Evolutionary conservation across 1,140 invertebrate genomes (phyloP), one percentile per base, ranked within the genome.

Genomic region (Drepana arcuata): DNA sequence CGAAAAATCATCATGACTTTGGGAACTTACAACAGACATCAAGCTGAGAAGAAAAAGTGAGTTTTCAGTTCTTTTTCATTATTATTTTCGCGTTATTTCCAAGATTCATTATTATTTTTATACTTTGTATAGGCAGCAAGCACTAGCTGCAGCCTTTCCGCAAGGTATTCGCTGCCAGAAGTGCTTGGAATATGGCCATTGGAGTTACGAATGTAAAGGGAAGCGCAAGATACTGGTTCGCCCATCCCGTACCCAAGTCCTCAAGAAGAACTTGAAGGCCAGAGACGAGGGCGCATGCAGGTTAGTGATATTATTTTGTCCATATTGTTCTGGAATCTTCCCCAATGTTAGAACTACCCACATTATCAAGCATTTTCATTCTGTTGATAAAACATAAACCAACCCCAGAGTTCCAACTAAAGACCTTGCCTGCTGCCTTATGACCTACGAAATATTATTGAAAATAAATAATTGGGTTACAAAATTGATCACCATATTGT

Each of bases 201-300:
- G 94, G 93, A 95, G 93, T 34, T 97, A 94, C 53, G 92, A 96
- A 72, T 97, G 95, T 67, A 94, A 89, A 49, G 92, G 92, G n/a
- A 94, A 96, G 83, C 84, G 94, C 27, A 97, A 96, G 79, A 94
- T 92, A 74, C 83, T 96, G 7, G 89, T 94, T 37, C 86, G 94
- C 47, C 87, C 88, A 18, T 95, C 94, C 1, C 86, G 95, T 29
- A 94, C 94, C 1, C 87, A 90, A 50, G 86, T 91, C 31, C 74
- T 97, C 37, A 93, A 92, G 48, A 95, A 94, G 71, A 87, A 85
- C 56, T 61, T 90, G 57, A 91, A 89, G 33, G 59, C 82, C 5
- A 85, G 85, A 27, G 70, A 86, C 45, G 77, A 85, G 50, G 66
- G 65, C 2, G 45, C 69, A 16, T 77, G 79, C 70, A 82, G 80